Conservation (phyloP, 2,888 invertebrate genomes). For the Branchellion lobata region DNA sequence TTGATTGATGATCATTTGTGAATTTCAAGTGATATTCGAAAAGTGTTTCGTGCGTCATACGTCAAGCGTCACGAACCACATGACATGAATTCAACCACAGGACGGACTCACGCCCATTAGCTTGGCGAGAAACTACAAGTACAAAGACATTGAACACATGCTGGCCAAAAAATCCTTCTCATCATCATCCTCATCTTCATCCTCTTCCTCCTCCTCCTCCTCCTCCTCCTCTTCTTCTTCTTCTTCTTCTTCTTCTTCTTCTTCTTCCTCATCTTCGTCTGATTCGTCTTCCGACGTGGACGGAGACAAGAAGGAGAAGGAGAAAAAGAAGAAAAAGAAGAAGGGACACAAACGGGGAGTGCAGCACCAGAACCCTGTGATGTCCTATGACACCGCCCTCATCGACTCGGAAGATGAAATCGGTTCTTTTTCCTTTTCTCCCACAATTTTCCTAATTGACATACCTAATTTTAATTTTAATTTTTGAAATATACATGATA, state of each 20-base stretch:
- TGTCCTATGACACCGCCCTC: not conserved
- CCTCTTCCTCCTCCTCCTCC: not conserved
- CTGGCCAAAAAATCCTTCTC: not conserved
- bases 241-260: not conserved
- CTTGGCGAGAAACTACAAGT: not conserved
- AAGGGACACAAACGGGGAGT: too few relatives aligned
- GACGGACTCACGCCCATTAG: not conserved
- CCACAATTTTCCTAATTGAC: not conserved
- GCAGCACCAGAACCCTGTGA: not conserved
- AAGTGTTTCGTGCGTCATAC: too few relatives aligned
- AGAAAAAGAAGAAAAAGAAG: too few relatives aligned
- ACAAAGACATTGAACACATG: not conserved
- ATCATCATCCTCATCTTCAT: not conserved
- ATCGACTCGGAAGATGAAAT: slow-evolving; percentile 39
- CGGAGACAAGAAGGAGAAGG: not conserved
- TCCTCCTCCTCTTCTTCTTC: not conserved
- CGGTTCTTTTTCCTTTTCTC: not conserved
- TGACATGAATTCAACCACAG: not conserved
- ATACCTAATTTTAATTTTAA: not conserved
- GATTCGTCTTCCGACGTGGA: too few relatives aligned
- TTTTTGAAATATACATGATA: not conserved
- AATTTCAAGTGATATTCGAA: too few relatives aligned
- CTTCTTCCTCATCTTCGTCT: not conserved
- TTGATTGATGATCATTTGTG: too few relatives aligned
- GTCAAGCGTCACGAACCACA: too few relatives aligned